Evolutionary conservation across 1,140 invertebrate species (phyloP), one percentile per base, ranked within the genome.

Genomic region (Potamilus streckersoni): DNA sequence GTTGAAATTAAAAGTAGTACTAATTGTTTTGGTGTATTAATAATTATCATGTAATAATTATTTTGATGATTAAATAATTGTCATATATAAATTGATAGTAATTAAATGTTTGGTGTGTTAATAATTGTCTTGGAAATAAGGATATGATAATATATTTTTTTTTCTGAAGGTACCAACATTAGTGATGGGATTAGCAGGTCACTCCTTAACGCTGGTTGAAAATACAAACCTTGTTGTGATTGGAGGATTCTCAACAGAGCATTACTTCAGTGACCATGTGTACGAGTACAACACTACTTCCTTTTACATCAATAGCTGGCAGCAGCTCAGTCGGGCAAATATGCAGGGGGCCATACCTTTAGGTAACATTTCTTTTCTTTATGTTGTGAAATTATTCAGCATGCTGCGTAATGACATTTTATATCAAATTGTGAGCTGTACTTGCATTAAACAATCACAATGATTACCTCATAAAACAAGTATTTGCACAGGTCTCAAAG

Each of bases 281-380:
- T 97, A 95, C 93, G 94, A 96, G 81, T 98, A 95, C 82, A 93
- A 95, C 87, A 87, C 95, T 1, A 93, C 94, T 76, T 92, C 91
- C 17, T 38, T 38, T 38, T 93, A 64, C 62, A 71, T 77, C 58
- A 65, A 93, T 49, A 92, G 92, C 27, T 96, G 95, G 95, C 91
- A 92, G 76, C 91, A 92, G 69, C 84, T 95, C 60, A 89, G 91
- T 19, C 64, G 63, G 6, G 75, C 73, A 2, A 73, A 82, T 31
- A 68, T 84, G 60, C 69, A 64, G 75, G 96, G 96, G 20, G 92
- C 94, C 31, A 92, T 93, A 49, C 95, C 96, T 15, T 88, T 93
- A 2, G 95, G 92, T 91, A 84, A 38, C 38, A 38, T 38, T 38
- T 38, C 38, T 38, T 38, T 4, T 38, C 38, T 38, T 38, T 38